A percentile compares a stretch with the other conserved stretches of the same genome.
Conservation (phyloP, 2,113 vertebrate species). For the Synchiropus splendidus region DNA sequence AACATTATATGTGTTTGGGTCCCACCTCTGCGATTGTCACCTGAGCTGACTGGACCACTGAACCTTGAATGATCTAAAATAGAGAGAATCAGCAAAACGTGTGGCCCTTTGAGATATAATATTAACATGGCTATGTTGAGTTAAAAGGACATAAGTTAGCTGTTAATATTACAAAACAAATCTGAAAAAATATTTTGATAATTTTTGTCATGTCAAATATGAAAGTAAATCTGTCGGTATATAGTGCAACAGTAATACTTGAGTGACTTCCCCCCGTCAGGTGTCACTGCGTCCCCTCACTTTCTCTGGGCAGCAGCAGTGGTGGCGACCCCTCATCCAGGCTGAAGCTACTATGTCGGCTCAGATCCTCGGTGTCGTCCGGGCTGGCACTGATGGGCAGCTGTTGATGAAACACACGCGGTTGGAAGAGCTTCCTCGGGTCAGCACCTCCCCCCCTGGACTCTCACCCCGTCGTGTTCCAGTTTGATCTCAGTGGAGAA, state of each 20-base stretch:
- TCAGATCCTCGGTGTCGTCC: slow-evolving; percentile 38
- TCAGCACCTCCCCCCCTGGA: no score
- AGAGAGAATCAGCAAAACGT: slow-evolving; percentile 1
- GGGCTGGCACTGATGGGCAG: slow-evolving; percentile 44
- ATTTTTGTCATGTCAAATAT: no score
- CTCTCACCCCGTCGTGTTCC: slow-evolving; percentile 41
- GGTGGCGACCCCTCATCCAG: background rate
- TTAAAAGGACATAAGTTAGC: no score
- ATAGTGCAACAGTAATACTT: no score
- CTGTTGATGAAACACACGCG: slow-evolving; percentile 33
- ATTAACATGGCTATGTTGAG: no score
- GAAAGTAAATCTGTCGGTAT: no score
- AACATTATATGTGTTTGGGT: background rate
- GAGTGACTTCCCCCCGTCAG: background rate
- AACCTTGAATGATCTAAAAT: slow-evolving; percentile 14
- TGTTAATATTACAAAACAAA: no score
- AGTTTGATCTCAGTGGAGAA: slow-evolving; percentile 31
- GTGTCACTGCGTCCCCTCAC: slow-evolving; percentile 5
- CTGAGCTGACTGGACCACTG: slow-evolving; percentile 11
- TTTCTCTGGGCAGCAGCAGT: slow-evolving; percentile 10
- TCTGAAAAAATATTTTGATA: no score
- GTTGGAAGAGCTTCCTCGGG: no score
- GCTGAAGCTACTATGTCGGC: slow-evolving; percentile 1
- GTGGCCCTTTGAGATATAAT: no score
- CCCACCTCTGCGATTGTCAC: slow-evolving; percentile 19